Percentiles rank a stretch among this genome's conserved stretches.
These are phyloP conservation scores for Orcinus orca DNA, from an alignment of 2,113 vertebrate genomes.

Conservation along the genomic window DNA sequence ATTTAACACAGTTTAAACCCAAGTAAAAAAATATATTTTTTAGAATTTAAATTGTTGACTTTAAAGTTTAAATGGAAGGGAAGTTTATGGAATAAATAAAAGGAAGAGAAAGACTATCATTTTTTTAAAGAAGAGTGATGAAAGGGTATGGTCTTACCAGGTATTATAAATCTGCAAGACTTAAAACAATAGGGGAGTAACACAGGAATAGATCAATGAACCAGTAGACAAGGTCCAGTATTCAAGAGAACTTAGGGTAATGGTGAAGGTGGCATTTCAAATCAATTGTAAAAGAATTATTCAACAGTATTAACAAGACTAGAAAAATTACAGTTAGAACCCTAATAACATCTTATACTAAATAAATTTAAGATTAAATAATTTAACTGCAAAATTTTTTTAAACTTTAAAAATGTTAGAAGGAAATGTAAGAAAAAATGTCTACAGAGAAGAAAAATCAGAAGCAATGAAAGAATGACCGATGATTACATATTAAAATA, in stretches of 20 bases:
- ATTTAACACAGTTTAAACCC: not conserved
- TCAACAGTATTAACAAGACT: not conserved
- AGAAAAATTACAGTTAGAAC: not conserved
- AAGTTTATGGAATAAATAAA: not conserved
- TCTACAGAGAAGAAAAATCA: not conserved
- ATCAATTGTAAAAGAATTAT: not conserved
- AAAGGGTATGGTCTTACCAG: not conserved
- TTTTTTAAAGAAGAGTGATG: not conserved
- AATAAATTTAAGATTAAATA: slow-evolving; percentile 11
- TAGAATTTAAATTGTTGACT: not conserved
- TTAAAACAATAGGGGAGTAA: not conserved
- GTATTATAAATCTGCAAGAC: not conserved
- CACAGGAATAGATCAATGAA: not conserved
- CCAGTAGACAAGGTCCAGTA: not conserved
- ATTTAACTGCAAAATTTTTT: not conserved
- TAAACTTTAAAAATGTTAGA: not conserved
- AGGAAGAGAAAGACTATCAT: not conserved
- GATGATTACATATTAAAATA: not conserved
- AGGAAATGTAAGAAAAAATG: not conserved
- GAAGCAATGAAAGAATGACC: not conserved
- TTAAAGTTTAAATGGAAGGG: not conserved
- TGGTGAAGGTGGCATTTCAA: not conserved
- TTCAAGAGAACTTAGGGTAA: not conserved
- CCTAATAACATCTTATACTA: not conserved
- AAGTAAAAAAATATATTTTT: not conserved